Percentiles rank a stretch among this genome's conserved stretches.
Evolutionary conservation across 2,888 invertebrate species (phyloP).

Genomic region (Rhopalosiphum nymphaeae): DNA sequence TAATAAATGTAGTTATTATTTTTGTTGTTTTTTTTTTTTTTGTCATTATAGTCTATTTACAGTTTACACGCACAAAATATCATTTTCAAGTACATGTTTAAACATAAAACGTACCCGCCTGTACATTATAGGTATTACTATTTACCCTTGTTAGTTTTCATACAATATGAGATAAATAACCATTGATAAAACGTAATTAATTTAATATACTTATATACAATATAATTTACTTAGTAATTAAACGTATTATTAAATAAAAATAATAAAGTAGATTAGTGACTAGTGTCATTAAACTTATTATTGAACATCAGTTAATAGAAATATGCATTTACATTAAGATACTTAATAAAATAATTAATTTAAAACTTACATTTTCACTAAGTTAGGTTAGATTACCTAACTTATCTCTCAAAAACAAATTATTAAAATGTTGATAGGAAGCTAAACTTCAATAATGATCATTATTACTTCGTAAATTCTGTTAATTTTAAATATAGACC

Average conservation of each 20-base stretch:
- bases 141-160: background rate
- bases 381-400: no score
- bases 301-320: background rate
- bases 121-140: background rate
- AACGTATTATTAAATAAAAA: background rate
- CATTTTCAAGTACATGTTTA: background rate
- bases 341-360: background rate
- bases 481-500: background rate
- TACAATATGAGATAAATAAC: background rate
- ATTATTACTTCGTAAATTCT: background rate
- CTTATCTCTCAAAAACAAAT: background rate
- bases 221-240: background rate
- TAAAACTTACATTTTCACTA: background rate
- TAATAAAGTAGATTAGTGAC: background rate
- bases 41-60: background rate
- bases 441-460: background rate
- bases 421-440: background rate
- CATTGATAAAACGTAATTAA: conserved; percentile 14
- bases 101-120: background rate
- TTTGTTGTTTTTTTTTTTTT: background rate
- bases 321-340: background rate
- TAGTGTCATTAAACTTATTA: conserved; percentile 4
- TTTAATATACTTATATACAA: background rate
- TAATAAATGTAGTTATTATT: background rate
- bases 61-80: background rate